Evolutionary conservation across 2,113 vertebrate species (phyloP).

Genomic region (Dipodomys spectabilis): DNA sequence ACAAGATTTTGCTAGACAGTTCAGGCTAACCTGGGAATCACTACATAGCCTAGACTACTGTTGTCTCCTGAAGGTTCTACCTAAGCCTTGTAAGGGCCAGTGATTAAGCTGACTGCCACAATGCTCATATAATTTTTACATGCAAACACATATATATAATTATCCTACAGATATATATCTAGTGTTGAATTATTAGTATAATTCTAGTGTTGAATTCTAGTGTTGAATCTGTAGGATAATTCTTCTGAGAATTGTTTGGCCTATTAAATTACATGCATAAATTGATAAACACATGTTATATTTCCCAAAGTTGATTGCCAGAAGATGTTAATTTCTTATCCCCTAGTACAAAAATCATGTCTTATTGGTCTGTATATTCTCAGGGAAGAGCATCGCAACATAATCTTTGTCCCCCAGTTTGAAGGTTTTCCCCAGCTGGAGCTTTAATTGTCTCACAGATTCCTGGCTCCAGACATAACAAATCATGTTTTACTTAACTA

Average conservation of each 20-base stretch:
- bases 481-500: slow-evolving; percentile 12
- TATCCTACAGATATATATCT: too few relatives aligned
- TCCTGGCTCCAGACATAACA: background rate
- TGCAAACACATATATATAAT: too few relatives aligned
- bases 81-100: too few relatives aligned
- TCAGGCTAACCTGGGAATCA: too few relatives aligned
- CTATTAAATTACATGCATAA: background rate
- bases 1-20: background rate
- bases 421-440: background rate
- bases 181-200: too few relatives aligned
- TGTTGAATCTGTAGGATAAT: too few relatives aligned
- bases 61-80: too few relatives aligned
- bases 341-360: background rate
- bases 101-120: too few relatives aligned
- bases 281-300: background rate
- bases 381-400: background rate
- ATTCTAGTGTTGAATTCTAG: too few relatives aligned
- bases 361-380: background rate
- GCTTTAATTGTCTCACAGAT: background rate
- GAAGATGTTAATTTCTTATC: background rate
- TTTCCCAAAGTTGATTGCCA: background rate
- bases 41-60: too few relatives aligned
- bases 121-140: too few relatives aligned
- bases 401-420: background rate
- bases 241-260: background rate